Evolutionary conservation across 64 coral and sea anemone genomes (phyloP).

Genomic region (Orbicella faveolata): DNA sequence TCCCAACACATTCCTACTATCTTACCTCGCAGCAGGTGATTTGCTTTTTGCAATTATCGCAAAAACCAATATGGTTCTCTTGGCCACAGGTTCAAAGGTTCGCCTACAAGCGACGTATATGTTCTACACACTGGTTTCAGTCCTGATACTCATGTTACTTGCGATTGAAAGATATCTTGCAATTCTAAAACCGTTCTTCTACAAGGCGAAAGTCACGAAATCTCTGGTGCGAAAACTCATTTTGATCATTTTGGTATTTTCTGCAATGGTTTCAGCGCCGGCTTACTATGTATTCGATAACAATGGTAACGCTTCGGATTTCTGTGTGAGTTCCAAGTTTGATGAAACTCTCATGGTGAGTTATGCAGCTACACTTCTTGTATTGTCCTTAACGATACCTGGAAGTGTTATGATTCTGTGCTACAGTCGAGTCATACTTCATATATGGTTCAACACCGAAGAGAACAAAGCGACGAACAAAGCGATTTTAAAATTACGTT

Average conservation of each 20-base stretch:
- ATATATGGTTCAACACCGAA: neutral
- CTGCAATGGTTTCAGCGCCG: neutral
- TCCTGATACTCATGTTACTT: neutral
- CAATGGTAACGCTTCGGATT: neutral
- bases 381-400: neutral
- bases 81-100: neutral
- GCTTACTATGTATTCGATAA: neutral
- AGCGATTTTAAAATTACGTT: neutral
- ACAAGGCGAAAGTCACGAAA: conserved; percentile 1
- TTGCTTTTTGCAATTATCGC: neutral
- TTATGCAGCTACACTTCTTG: neutral
- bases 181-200: conserved; percentile 49
- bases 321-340: neutral
- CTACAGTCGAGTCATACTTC: neutral
- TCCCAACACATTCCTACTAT: conserved; percentile 14
- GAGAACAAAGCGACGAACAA: neutral
- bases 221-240: neutral
- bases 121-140: neutral
- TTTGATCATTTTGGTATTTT: neutral
- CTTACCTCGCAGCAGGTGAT: neutral
- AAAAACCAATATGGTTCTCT: neutral
- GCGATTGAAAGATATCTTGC: conserved; percentile 52
- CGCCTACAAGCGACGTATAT: neutral
- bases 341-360: neutral
- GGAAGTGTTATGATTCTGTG: neutral